A percentile compares a stretch with the other conserved stretches of the same genome.
Evolutionary conservation across 2,113 vertebrate species (phyloP).

Genomic region (Tupaia tana): DNA sequence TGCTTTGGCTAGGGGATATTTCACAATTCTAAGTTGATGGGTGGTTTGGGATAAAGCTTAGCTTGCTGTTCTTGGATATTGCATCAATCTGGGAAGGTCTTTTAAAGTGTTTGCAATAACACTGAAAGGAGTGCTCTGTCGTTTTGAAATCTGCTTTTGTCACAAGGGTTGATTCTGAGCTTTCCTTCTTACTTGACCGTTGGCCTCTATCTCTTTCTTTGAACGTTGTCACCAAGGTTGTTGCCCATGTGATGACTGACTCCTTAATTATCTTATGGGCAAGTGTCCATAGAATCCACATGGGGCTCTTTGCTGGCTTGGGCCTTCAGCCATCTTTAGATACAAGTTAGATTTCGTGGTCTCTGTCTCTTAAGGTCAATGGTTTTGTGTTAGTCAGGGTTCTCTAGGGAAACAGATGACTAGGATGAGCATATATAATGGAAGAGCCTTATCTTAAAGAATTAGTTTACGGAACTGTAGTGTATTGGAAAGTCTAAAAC

Average conservation of each 20-base stretch:
- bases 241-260: neutral
- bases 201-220: neutral
- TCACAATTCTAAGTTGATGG: neutral
- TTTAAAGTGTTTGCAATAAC: neutral
- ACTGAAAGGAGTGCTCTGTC: neutral
- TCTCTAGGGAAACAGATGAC: neutral
- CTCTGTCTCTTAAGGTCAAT: neutral
- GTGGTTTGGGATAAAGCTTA: neutral
- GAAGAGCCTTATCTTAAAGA: constrained; percentile 13
- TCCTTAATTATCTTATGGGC: neutral
- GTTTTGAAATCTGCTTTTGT: constrained; percentile 37
- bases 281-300: neutral
- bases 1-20: neutral
- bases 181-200: neutral
- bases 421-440: neutral
- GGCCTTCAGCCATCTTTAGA: neutral
- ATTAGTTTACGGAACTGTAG: neutral
- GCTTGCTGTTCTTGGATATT: neutral
- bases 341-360: neutral
- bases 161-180: neutral
- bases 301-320: neutral
- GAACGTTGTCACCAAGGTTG: neutral
- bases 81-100: neutral
- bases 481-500: neutral
- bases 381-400: neutral